phyloP scores from a whole-genome alignment of 1,140 invertebrate species.

The Zelostemma sp. region DNA sequence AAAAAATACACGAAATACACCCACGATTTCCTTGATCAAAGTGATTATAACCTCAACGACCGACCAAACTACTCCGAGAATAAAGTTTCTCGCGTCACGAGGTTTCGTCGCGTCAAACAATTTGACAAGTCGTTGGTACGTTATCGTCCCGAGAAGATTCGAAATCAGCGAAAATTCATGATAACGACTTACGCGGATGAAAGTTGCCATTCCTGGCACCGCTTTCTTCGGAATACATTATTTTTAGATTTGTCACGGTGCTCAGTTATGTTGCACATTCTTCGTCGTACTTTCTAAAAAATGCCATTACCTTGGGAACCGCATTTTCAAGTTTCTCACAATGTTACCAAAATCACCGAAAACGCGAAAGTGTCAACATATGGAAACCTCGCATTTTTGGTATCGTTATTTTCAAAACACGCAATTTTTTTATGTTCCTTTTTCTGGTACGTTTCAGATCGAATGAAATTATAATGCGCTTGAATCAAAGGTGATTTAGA shows the following conservation, averaged over 20 bases:
- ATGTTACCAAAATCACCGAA: no score
- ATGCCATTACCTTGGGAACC: neutral
- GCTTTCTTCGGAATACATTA: slow-evolving; percentile 32
- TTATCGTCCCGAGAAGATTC: neutral
- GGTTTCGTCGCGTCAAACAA: neutral
- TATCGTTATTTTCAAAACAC: no score
- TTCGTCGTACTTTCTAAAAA: neutral
- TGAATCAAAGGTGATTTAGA: neutral
- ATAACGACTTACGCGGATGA: neutral
- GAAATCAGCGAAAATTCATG: neutral
- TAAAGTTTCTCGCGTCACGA: neutral
- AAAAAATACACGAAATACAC: neutral
- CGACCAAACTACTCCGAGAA: neutral
- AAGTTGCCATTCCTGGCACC: neutral
- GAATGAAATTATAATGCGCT: neutral
- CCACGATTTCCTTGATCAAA: neutral
- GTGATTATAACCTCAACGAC: neutral
- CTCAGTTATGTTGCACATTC: slow-evolving; percentile 7
- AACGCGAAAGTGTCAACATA: no score
- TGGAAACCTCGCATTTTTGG: no score
- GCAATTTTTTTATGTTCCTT: no score
- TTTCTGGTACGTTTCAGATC: no score
- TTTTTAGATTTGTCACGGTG: slow-evolving; percentile 25
- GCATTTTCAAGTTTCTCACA: no score
- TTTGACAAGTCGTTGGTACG: neutral